phyloP scores from a whole-genome alignment of 2,888 invertebrate genomes.

The Carpatolechia fugitivella region DNA sequence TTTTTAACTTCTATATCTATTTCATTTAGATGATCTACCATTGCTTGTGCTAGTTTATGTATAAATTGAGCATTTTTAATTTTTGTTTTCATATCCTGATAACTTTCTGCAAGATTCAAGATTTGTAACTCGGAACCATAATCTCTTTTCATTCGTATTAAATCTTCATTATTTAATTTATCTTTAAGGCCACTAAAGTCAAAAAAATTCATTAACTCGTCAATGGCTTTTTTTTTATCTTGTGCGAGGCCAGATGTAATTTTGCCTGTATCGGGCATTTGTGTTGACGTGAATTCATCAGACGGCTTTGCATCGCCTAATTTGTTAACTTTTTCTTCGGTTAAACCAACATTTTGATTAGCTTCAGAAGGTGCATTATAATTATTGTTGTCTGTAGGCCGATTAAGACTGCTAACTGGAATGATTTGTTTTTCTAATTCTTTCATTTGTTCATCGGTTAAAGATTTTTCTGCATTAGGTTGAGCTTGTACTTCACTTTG shows the following conservation, averaged over 20 bases:
- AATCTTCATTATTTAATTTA: slow-evolving; percentile 25
- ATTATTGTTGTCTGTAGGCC: not conserved
- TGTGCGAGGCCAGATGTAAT: slow-evolving; percentile 35
- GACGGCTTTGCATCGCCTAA: not conserved
- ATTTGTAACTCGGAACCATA: slow-evolving; percentile 47
- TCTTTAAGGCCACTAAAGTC: slow-evolving; percentile 50
- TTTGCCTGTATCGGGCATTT: not conserved
- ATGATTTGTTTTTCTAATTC: slow-evolving; percentile 66
- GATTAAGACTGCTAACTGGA: slow-evolving; percentile 25
- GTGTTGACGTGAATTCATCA: not conserved
- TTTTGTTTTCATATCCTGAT: slow-evolving; percentile 46
- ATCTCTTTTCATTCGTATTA: slow-evolving; percentile 49
- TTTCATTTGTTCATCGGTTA: slow-evolving; percentile 55
- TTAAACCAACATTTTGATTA: not conserved
- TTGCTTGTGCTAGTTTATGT: slow-evolving; percentile 44
- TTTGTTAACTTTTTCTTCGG: not conserved
- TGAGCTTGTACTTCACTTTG: slow-evolving; percentile 47
- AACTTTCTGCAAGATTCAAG: slow-evolving; percentile 45
- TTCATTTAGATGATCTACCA: slow-evolving; percentile 58
- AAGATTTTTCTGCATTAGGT: slow-evolving; percentile 40
- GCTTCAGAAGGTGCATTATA: not conserved
- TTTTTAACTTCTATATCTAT: slow-evolving; percentile 49
- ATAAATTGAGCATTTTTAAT: slow-evolving; percentile 49
- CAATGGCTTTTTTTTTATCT: slow-evolving; percentile 65
- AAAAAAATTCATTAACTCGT: slow-evolving; percentile 65